phyloP scores from a whole-genome alignment of 2,888 invertebrate species.

The Synergus umbraculus region DNA sequence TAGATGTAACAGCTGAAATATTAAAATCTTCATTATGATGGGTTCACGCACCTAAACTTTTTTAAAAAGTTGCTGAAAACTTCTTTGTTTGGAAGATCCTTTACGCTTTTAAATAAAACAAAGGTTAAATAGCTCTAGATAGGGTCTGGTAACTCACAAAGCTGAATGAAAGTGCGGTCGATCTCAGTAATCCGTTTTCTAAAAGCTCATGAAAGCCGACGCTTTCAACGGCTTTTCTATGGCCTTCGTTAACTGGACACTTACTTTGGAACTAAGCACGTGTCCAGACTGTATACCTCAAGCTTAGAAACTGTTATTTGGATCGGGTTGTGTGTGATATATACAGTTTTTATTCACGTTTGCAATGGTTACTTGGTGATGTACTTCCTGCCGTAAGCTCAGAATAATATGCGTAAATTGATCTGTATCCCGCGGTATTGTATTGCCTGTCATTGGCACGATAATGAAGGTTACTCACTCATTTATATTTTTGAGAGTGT shows the following conservation, averaged over 20 bases:
- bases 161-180: constrained; percentile 23
- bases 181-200: constrained; percentile 27
- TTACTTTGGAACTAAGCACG: neutral
- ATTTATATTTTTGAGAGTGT: no score
- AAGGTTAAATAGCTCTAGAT: neutral
- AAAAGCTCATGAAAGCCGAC: constrained; percentile 22
- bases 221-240: constrained; percentile 27
- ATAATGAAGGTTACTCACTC: no score
- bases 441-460: no score
- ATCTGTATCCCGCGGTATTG: no score
- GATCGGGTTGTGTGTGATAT: no score
- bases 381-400: neutral
- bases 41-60: no score
- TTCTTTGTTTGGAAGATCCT: neutral
- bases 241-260: constrained; percentile 15
- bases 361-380: no score
- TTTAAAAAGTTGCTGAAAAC: no score
- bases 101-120: neutral
- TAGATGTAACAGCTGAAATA: no score
- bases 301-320: no score
- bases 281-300: neutral
- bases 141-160: neutral
- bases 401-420: neutral
- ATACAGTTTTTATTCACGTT: no score
- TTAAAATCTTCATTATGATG: no score